Conservation (phyloP, 2,888 invertebrate species). For the Platypus cylindrus region DNA sequence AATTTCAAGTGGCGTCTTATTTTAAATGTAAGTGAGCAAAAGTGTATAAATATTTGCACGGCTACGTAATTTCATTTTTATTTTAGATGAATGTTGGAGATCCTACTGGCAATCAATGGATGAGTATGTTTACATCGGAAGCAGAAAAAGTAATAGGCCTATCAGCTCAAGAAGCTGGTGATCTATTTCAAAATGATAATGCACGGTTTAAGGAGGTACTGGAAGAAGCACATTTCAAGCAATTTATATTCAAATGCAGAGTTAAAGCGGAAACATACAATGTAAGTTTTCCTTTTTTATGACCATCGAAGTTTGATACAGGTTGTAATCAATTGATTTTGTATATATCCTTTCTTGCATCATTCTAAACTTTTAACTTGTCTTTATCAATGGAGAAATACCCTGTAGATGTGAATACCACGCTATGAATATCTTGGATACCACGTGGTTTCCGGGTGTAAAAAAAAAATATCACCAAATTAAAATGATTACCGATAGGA, state of each 20-base stretch:
- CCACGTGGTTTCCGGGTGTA: too few species aligned
- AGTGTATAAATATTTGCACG: too few species aligned
- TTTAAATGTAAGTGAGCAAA: conserved; percentile 54
- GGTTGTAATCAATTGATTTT: too few species aligned
- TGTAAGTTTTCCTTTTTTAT: conserved; percentile 44
- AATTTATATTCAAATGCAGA: conserved; percentile 71
- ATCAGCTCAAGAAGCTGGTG: conserved; percentile 65
- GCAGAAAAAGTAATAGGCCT: conserved; percentile 66
- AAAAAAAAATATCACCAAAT: too few species aligned
- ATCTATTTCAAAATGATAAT: conserved; percentile 58
- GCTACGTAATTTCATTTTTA: conserved; percentile 8
- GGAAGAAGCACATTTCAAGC: conserved; percentile 62
- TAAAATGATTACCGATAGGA: too few species aligned
- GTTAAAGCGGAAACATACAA: conserved; percentile 86
- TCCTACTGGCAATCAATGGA: conserved; percentile 77
- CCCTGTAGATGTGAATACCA: too few species aligned
- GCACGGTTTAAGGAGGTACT: conserved; percentile 55
- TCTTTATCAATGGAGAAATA: too few species aligned
- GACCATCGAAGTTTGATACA: too few species aligned
- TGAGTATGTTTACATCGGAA: conserved; percentile 77
- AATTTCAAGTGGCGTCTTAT: conserved; percentile 80
- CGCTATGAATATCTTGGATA: too few species aligned
- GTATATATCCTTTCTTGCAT: too few species aligned
- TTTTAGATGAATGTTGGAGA: conserved; percentile 74
- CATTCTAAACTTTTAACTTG: too few species aligned